Percentiles rank a stretch among this genome's conserved stretches.
These are phyloP conservation scores for Rhincodon typus DNA, from an alignment of 2,797 vertebrate genomes.

Conservation along the genomic window DNA sequence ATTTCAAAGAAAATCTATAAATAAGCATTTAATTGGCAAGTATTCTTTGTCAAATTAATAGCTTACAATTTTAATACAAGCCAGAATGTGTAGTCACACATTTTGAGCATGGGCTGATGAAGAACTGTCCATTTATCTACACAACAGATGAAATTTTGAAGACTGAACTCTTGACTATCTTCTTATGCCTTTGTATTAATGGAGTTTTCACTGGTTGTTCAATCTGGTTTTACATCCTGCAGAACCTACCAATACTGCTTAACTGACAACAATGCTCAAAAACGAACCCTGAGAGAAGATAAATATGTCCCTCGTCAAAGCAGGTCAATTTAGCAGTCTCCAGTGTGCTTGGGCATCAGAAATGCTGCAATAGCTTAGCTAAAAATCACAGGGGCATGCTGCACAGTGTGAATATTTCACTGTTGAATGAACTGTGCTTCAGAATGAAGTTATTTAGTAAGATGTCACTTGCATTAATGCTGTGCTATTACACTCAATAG, in stretches of 20 bases:
- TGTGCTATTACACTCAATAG: not conserved
- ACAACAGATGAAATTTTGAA: not conserved
- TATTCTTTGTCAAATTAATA: not conserved
- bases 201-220: not conserved
- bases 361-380: conserved; percentile 3
- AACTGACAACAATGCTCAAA: not conserved
- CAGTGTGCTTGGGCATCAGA: not conserved
- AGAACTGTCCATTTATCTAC: not conserved
- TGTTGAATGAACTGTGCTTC: not conserved
- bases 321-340: conserved; percentile 22
- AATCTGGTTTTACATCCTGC: not conserved
- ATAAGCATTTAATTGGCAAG: not conserved
- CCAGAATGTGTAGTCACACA: too few species aligned
- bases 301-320: not conserved
- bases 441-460: not conserved
- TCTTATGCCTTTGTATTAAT: too few species aligned
- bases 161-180: not conserved
- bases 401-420: not conserved
- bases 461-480: not conserved
- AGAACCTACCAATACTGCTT: not conserved
- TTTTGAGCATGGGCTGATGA: not conserved
- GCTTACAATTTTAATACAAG: not conserved
- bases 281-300: not conserved
- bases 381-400: not conserved
- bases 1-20: not conserved